These are phyloP conservation scores for Regulus satrapa DNA, from an alignment of 2,113 vertebrate genomes.

Conservation along the genomic window DNA sequence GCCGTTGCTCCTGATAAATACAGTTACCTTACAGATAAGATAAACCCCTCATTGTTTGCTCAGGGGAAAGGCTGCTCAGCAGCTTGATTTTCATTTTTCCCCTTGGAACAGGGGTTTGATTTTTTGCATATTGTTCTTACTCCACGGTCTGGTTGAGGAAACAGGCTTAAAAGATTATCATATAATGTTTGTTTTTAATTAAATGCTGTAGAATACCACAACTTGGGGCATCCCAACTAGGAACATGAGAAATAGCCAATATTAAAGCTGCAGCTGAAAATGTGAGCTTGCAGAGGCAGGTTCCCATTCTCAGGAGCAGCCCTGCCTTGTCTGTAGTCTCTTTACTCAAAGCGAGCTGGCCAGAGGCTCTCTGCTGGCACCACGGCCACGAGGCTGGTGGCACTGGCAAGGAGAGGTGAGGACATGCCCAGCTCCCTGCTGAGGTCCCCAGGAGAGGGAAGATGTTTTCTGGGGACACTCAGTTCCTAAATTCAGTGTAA, in stretches of 20 bases:
- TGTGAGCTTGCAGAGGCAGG: not conserved
- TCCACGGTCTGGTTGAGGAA: not conserved
- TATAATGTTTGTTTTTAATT: constrained; percentile 24
- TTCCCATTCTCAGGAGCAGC: not conserved
- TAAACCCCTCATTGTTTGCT: not conserved
- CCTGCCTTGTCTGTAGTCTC: not conserved
- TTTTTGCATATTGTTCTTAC: not conserved
- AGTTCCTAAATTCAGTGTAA: not conserved
- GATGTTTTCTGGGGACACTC: not conserved
- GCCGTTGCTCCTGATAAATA: not conserved
- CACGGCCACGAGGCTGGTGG: not conserved
- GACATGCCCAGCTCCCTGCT: not conserved
- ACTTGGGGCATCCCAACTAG: not conserved
- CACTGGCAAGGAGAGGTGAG: not conserved
- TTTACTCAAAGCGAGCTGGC: not conserved
- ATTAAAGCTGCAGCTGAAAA: not conserved
- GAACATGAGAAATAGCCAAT: not conserved
- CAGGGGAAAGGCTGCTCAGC: not conserved
- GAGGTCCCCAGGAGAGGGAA: not conserved
- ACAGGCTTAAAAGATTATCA: constrained; percentile 5
- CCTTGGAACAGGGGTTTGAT: not conserved
- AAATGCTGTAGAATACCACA: not conserved
- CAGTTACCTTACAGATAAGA: not conserved
- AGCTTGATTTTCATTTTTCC: not conserved
- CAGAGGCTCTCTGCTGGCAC: not conserved